phyloP scores from a whole-genome alignment of 92 coral and sea anemone genomes.

The Actinostola sp. region DNA sequence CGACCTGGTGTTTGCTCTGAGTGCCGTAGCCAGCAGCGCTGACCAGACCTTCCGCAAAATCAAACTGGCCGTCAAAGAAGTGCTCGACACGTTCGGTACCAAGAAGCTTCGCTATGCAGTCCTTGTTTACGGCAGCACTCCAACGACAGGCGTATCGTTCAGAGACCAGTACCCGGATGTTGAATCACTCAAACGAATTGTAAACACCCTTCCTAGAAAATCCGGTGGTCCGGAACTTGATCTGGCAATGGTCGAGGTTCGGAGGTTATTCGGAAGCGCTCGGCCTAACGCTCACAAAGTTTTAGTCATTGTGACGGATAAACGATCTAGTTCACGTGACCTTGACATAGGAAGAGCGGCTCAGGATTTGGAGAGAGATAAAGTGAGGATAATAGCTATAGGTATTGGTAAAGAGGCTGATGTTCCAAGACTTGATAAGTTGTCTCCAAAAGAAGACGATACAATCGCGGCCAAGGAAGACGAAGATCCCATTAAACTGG shows the following conservation, averaged over 20 bases:
- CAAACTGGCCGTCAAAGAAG: conserved; percentile 27
- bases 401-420: conserved; percentile 30
- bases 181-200: conserved; percentile 40
- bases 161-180: conserved; percentile 46
- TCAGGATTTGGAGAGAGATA: conserved; percentile 11
- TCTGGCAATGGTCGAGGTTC: conserved; percentile 65
- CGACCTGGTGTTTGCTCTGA: conserved; percentile 56
- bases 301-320: conserved; percentile 69
- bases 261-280: conserved; percentile 42
- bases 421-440: conserved; percentile 18
- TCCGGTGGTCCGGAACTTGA: conserved; percentile 63
- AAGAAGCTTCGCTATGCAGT: conserved; percentile 55
- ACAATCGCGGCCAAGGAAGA: conserved; percentile 12
- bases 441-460: conserved; percentile 7
- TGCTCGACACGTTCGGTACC: conserved; percentile 46
- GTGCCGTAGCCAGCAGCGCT: conserved; percentile 26
- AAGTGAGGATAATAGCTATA: conserved; percentile 22
- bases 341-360: conserved; percentile 21
- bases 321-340: conserved; percentile 46
- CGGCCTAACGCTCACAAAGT: conserved; percentile 52
- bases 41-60: conserved; percentile 26
- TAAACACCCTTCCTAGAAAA: conserved; percentile 47
- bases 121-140: conserved; percentile 50
- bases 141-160: conserved; percentile 42
- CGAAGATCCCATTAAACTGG: conserved; percentile 55